Evolutionary conservation across 1,140 invertebrate species (phyloP), one percentile per base, ranked within the genome.

Genomic region (Eufriesea mexicana): DNA sequence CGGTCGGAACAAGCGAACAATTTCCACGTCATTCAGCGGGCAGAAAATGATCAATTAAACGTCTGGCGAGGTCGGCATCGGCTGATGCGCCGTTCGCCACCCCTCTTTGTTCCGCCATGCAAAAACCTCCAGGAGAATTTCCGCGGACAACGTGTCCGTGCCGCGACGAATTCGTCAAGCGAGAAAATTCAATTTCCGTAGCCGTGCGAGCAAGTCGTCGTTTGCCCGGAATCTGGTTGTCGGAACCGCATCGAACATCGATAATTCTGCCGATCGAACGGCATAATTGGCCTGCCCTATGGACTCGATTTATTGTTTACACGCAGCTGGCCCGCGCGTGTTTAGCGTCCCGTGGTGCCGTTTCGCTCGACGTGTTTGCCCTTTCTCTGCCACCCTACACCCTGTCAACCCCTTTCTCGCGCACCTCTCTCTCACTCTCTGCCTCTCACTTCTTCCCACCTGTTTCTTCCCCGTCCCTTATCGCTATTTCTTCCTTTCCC

Each of bases 291-390:
- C 59, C 51, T 10, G 68, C 42, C 62, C 16, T 16, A 25, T 28
- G 62, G 45, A 82, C 49, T 61, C 59, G 74, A 87, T 85, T 66
- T 79, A 64, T 76, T 68, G 86, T 88, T 89, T 86, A 84, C 79
- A 75, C 84, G 55, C 62, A 28, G 59, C 64, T 51, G 72, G 55
- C 61, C 45, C 61, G 47, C 51, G 23, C 49, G 57, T 64, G 66
- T 77, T 70, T 49, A n/a, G 12, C 49, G 55, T 25, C 35, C 45
- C 68, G 54, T 59, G 5, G 49, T 14, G 14, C 14, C 16, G 16
- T 18, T 18, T 54, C 18, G 16, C 6, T 20, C 54, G 18, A 20
- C 12, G 49, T 16, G 49, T 51, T 51, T 14, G 14, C 62, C 16
- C 54, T 61, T 14, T 64, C 51, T 2, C 35, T 4, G 35, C 35